A percentile compares a stretch with the other conserved stretches of the same genome.
Evolutionary conservation across 2,888 invertebrate genomes (phyloP).

Genomic region (Tyria jacobaeae): DNA sequence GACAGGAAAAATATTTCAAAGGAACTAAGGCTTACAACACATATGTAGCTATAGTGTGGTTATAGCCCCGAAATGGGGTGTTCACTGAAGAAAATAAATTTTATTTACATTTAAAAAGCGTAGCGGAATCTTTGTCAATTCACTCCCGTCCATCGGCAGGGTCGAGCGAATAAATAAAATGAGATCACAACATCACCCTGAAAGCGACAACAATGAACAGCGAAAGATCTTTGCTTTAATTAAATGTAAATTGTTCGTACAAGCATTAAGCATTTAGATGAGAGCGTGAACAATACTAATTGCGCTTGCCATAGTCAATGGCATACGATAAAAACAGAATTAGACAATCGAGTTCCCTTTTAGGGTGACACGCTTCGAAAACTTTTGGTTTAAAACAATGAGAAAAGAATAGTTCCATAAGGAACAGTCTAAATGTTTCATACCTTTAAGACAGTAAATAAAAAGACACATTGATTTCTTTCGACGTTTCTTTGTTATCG

Average conservation of each 20-base stretch:
- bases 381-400: neutral
- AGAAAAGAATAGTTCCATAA: neutral
- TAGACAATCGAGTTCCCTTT: slow-evolving; percentile 22
- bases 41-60: slow-evolving; percentile 17
- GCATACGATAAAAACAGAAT: slow-evolving; percentile 31
- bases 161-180: slow-evolving; percentile 66
- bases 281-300: slow-evolving; percentile 48
- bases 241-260: slow-evolving; percentile 72
- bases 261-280: slow-evolving; percentile 49
- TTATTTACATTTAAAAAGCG: slow-evolving; percentile 62
- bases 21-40: slow-evolving; percentile 29
- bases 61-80: slow-evolving; percentile 34
- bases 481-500: no score
- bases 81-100: slow-evolving; percentile 56
- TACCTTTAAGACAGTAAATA: no score
- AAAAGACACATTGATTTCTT: no score
- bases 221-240: slow-evolving; percentile 69
- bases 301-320: slow-evolving; percentile 43
- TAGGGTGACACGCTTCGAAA: slow-evolving; percentile 6
- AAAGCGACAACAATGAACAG: slow-evolving; percentile 62
- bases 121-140: slow-evolving; percentile 61
- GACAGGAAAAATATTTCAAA: slow-evolving; percentile 39
- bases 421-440: neutral
- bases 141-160: slow-evolving; percentile 54
- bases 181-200: slow-evolving; percentile 55